Conservation (phyloP, 2,888 invertebrate genomes). For the Anthophora plumipes region DNA sequence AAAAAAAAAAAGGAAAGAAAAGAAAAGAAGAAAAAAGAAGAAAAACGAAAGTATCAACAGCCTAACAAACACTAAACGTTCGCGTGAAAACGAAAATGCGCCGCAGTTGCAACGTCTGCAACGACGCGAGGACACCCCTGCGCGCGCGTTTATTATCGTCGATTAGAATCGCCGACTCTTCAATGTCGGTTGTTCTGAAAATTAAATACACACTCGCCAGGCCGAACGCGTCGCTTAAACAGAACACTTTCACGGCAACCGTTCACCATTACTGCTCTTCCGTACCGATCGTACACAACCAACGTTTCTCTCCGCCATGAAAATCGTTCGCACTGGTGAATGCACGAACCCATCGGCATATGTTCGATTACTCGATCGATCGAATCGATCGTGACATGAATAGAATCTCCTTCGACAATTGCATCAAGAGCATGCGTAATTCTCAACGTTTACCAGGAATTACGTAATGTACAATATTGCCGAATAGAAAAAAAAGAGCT, state of each 20-base stretch:
- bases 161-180: conserved; percentile 68
- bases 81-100: conserved; percentile 18
- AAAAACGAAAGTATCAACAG: not conserved
- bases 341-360: not conserved
- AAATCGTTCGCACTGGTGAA: not conserved
- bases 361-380: conserved; percentile 6
- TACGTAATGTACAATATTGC: conserved; percentile 11
- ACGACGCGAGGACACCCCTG: conserved; percentile 41
- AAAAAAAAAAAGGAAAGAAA: no score
- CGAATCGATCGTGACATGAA: not conserved
- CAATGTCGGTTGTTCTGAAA: conserved; percentile 60
- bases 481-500: conserved; percentile 20
- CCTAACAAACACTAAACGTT: not conserved
- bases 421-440: conserved; percentile 2
- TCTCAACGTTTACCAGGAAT: not conserved
- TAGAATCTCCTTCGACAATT: conserved; percentile 5
- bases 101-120: conserved; percentile 9
- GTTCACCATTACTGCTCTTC: not conserved
- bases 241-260: conserved; percentile 34
- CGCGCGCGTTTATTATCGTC: conserved; percentile 65
- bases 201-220: conserved; percentile 56
- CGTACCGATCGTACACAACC: not conserved
- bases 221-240: conserved; percentile 34
- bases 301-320: not conserved
- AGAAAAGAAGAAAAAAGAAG: not conserved